These are phyloP conservation scores for Ornithorhynchus anatinus DNA, from an alignment of 2,113 vertebrate species.

Conservation along the genomic window DNA sequence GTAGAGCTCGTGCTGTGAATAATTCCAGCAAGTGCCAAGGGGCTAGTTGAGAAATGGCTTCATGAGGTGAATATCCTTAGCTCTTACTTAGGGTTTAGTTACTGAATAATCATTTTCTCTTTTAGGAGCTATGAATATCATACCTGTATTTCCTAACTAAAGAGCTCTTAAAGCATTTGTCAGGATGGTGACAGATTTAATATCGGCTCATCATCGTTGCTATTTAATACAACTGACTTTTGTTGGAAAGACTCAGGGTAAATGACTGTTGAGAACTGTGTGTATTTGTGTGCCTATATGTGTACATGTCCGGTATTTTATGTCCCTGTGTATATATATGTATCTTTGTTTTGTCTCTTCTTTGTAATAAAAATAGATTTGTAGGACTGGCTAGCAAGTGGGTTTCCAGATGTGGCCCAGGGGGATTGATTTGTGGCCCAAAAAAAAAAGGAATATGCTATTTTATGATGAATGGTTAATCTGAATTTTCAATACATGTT, in stretches of 20 bases:
- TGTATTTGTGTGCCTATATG: constrained; percentile 43
- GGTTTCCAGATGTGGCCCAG: neutral
- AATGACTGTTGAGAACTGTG: constrained; percentile 12
- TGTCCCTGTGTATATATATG: constrained; percentile 38
- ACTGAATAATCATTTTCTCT: constrained; percentile 70
- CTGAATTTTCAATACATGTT: constrained; percentile 57
- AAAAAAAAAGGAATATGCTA: neutral
- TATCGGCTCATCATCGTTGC: constrained; percentile 48
- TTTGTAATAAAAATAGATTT: constrained; percentile 38
- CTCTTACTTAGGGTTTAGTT: constrained; percentile 74
- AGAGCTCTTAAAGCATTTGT: constrained; percentile 51
- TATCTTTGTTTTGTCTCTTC: constrained; percentile 51
- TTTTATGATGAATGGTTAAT: constrained; percentile 36
- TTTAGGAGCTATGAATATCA: constrained; percentile 65
- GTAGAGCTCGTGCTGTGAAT: constrained; percentile 72
- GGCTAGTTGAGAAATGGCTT: constrained; percentile 81
- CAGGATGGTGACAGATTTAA: constrained; percentile 45
- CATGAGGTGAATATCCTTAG: constrained; percentile 81
- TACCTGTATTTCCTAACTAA: constrained; percentile 54
- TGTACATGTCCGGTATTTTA: neutral
- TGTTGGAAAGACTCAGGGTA: constrained; percentile 22
- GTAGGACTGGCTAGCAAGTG: neutral
- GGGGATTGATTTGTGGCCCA: constrained; percentile 12
- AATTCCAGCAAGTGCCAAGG: constrained; percentile 77
- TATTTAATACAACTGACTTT: constrained; percentile 52